phyloP scores from a whole-genome alignment of 2,113 vertebrate genomes.

The Chionis minor region DNA sequence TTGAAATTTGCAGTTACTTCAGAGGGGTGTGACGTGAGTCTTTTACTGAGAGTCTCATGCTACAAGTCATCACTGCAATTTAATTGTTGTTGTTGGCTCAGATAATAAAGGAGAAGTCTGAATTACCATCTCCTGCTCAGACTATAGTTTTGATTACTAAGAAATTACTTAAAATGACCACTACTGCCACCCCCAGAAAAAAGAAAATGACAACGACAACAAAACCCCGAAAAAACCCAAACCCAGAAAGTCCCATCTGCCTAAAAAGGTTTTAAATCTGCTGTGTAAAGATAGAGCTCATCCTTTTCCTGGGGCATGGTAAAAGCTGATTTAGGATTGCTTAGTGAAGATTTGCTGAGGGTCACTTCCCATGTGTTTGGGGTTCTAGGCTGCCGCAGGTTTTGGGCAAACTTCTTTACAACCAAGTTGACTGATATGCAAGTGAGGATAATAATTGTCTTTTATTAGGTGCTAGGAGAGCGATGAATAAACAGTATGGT shows the following conservation, averaged over 20 bases:
- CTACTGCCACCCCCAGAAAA: accelerated
- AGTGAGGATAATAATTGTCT: background rate
- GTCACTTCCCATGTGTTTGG: background rate
- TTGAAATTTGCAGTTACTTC: background rate
- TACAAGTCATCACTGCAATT: background rate
- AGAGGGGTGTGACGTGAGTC: background rate
- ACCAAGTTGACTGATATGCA: background rate
- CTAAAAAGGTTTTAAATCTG: background rate
- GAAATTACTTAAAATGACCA: background rate
- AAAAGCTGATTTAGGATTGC: background rate
- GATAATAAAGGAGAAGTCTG: background rate
- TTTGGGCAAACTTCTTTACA: background rate
- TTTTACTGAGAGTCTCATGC: background rate
- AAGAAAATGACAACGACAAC: background rate
- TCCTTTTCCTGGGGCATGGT: background rate
- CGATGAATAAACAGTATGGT: background rate
- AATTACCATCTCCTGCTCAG: background rate
- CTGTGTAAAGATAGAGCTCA: background rate
- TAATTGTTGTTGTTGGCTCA: background rate
- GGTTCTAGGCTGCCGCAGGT: background rate
- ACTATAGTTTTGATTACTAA: background rate
- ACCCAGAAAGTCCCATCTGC: background rate
- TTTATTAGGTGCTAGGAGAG: background rate
- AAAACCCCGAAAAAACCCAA: background rate
- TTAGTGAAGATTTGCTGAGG: background rate